phyloP scores from a whole-genome alignment of 2,797 vertebrate genomes.

The Nannoperca australis region DNA sequence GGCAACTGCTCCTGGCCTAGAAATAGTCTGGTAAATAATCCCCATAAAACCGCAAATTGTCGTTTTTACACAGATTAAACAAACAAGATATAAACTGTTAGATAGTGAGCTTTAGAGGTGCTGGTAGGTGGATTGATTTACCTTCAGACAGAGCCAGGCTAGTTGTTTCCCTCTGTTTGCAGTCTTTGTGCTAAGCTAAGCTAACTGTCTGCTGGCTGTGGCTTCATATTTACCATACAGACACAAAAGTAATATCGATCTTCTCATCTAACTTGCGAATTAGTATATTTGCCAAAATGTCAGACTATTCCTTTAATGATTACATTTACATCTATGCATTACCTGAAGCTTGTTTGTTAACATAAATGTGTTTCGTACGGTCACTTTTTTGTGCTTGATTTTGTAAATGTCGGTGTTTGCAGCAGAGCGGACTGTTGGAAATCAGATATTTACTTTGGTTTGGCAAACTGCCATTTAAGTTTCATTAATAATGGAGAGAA shows the following conservation, averaged over 20 bases:
- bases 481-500: slow-evolving; percentile 65
- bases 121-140: background rate
- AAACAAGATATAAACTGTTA: background rate
- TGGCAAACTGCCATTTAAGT: slow-evolving; percentile 39
- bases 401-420: background rate
- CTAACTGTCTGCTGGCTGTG: background rate
- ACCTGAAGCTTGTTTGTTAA: background rate
- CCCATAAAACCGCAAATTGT: background rate
- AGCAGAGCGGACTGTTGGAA: background rate
- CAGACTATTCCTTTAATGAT: background rate
- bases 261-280: background rate
- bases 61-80: background rate
- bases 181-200: slow-evolving; percentile 3
- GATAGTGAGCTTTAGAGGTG: background rate
- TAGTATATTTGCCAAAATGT: background rate
- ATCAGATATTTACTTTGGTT: slow-evolving; percentile 33
- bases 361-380: background rate
- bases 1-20: background rate
- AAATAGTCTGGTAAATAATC: background rate
- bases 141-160: background rate
- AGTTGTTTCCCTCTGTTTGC: background rate
- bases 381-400: background rate
- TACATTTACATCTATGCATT: background rate
- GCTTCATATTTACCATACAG: background rate
- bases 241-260: too few species aligned